Base-by-base conservation (phyloP, 2,113 vertebrate genomes). In the Hemibagrus wyckioides region DNA sequence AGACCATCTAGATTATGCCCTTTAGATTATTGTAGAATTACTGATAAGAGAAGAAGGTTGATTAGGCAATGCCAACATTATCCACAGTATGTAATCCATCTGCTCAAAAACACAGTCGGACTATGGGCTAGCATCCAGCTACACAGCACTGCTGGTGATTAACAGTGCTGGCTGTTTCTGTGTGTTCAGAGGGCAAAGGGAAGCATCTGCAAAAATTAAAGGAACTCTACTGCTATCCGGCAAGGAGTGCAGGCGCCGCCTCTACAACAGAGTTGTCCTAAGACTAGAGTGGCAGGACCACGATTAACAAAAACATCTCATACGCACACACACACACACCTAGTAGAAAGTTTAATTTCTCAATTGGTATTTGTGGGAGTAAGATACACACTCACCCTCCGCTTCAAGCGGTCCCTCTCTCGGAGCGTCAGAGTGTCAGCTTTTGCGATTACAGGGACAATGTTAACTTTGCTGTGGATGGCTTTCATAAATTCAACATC, bases 401-500 rank as follows among this genome's bases (percentile, higher is more conserved):
- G 96, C 94, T 98, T 97, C 92, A 98, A 96, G 48, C 96, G 95
- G 52, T 97, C 97, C 57, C 97, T 93, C 92, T 97, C 97, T 91
- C 92, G 96, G 90, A 97, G 93, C 0, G 97, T 97, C 92, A 97
- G 93, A 0, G 96, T 97, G 89, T 97, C 96, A 3, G 97, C 97
- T 94, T 97, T 97, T 69, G 96, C 97, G 80, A 97, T 98, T 91
- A 98, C 97, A 28, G 97, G 96, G 17, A 97, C 96, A 30, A 97
- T 97, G 93, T 97, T 98, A 89, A 97, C 97, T 94, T 98, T 98
- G 85, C 96, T 96, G 92, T 97, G 96, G 88, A 97, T 96, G 57
- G 97, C 97, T 90, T 97, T 97, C 97, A 97, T 97, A 82, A 98
- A 97, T 89, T 98, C 97, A 76, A 97, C 96, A 92, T 98, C 96